Evolutionary conservation across 2,113 vertebrate genomes (phyloP), one percentile per base, ranked within the genome.

Genomic region (Odontophorus gujanensis): DNA sequence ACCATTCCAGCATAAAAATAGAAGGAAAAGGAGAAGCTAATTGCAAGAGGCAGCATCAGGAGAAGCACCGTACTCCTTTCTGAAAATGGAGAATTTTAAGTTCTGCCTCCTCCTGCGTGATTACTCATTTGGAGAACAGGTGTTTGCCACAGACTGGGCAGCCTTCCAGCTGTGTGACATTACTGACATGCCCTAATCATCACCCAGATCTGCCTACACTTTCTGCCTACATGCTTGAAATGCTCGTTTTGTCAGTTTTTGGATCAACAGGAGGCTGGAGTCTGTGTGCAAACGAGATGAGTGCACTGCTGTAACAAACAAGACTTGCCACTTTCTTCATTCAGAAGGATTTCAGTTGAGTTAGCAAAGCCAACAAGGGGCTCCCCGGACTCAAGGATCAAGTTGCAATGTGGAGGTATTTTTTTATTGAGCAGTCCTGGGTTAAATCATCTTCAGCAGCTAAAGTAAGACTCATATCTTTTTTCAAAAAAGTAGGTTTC

Each of bases 61-160:
- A 78, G 45, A 45, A 90, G 55, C 50, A 62, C 48, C 51, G 21
- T 51, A 24, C 12, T 87, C 6, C 67, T 81, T 40, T 89, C 19
- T 69, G 47, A 65, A 96, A 93, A 87, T 6, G n/a, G 47, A 65
- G 68, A 87, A 77, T 91, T 93, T 90, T 45, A 45, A 47, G 11
- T 26, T 79, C 53, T 74, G 18, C 69, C 66, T 82, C 77, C 47
- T 92, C 38, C 75, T 72, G 40, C 91, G 81, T 72, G 80, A 75
- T 93, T 81, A 96, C 85, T 92, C 90, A 67, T 45, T 94, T 79
- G 88, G 57, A 93, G 89, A 93, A 91, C 86, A 92, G 91, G 86
- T 93, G 92, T 81, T 95, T 86, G 34, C 82, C 21, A 58, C 0
- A 0, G 67, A 19, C 73, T 53, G 81, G 92, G 92, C 86, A 89